Evolutionary conservation across 2,113 vertebrate genomes (phyloP), one percentile per base, ranked within the genome.

Genomic region (Dromiciops gliroides): DNA sequence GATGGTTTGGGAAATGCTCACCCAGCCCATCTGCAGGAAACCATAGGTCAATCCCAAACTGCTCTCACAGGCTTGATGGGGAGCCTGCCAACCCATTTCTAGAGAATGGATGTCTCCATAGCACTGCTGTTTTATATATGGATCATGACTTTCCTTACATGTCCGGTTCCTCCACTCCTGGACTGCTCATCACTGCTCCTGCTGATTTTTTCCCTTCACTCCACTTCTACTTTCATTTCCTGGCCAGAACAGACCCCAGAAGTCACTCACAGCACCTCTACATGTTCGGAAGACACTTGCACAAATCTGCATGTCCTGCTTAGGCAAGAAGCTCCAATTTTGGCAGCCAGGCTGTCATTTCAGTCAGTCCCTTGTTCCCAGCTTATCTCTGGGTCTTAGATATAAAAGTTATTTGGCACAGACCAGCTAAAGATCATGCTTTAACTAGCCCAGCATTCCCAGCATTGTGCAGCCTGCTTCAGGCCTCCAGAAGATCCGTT

Each of bases 391-490:
- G 50, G 89, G 83, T 75, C 93, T 44, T 96, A 37, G 48, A 48
- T 56, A 53, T 53, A 92, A 93, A 92, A 95, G 88, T 93, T 90
- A 94, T 92, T 96, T 96, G 96, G 89, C 47, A 44, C 56, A 90
- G 94, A 96, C 91, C 92, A 92, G 53, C 89, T 95, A 95, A 94
- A 96, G 94, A 96, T 97, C 92, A 92, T 94, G 23, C n/a, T 3
- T 90, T 94, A 94, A 95, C 52, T 93, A 92, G 51, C 47, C 92
- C 23, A 96, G 23, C 25, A 11, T 11, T 93, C 31, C 91, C 51
- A 93, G 94, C 75, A 94, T 50, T 51, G 97, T 95, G 92, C 96
- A 96, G 93, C 91, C 93, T 53, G 89, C 93, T 97, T 95, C 1
- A 22, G 83, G 92, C 88, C 83, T 96, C 95, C 19, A 83, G n/a